These are phyloP conservation scores for Galleria mellonella DNA, from an alignment of 1,140 invertebrate species.

Conservation along the genomic window DNA sequence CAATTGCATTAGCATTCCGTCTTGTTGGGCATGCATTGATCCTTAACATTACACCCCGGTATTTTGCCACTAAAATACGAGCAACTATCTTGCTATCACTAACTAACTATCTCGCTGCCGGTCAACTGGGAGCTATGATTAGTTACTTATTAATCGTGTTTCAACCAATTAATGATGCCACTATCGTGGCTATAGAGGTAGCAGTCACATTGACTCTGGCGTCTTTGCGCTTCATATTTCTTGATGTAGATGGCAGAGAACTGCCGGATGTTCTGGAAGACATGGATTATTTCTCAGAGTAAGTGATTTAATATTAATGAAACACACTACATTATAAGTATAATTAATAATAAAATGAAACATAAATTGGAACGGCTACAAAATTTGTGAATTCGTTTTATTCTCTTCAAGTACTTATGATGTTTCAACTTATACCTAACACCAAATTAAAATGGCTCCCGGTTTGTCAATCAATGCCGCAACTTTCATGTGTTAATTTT, in stretches of 20 bases:
- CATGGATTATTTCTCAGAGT: conserved; percentile 64
- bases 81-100: conserved; percentile 47
- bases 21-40: conserved; percentile 34
- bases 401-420: no score
- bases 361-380: no score
- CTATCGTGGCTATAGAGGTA: conserved; percentile 21
- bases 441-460: no score
- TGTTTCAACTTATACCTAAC: no score
- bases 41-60: conserved; percentile 45
- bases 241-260: conserved; percentile 52
- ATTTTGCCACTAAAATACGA: conserved; percentile 48
- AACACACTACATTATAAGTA: no score
- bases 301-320: conserved; percentile 10
- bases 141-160: conserved; percentile 36
- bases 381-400: no score
- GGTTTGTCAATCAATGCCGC: no score
- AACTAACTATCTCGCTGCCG: conserved; percentile 35
- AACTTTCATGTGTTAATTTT: no score
- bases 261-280: conserved; percentile 53
- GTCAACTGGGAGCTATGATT: conserved; percentile 43
- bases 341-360: no score
- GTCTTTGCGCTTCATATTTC: conserved; percentile 28
- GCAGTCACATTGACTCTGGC: conserved; percentile 21
- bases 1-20: conserved; percentile 33
- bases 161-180: conserved; percentile 17